Conservation (phyloP, 2,888 invertebrate species). For the Timandra comae region DNA sequence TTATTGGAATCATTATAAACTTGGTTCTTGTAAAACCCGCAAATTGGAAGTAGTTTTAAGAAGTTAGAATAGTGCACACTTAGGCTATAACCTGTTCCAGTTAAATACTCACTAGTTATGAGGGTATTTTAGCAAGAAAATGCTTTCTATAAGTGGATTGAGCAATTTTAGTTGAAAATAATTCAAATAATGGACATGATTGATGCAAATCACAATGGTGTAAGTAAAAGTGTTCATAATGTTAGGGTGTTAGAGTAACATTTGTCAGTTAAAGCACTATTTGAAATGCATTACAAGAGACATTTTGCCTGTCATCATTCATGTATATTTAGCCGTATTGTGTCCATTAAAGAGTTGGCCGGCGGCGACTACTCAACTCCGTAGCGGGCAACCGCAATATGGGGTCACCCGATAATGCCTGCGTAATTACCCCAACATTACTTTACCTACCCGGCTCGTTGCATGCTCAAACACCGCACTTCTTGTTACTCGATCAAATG, state of each 20-base stretch:
- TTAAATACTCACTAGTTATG: too few species aligned
- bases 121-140: too few species aligned
- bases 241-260: slow-evolving; percentile 8
- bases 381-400: slow-evolving; percentile 55
- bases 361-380: slow-evolving; percentile 34
- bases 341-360: slow-evolving; percentile 39
- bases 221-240: slow-evolving; percentile 4
- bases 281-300: slow-evolving; percentile 17
- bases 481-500: slow-evolving; percentile 69
- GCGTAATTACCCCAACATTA: slow-evolving; percentile 67
- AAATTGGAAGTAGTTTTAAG: too few species aligned
- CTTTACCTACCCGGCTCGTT: slow-evolving; percentile 30
- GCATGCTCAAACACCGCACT: slow-evolving; percentile 54
- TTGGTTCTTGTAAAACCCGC: too few species aligned
- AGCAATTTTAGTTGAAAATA: slow-evolving; percentile 1
- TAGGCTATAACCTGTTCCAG: too few species aligned
- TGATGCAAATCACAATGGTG: slow-evolving; percentile 8
- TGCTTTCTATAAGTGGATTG: not conserved
- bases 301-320: slow-evolving; percentile 27
- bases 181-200: slow-evolving; percentile 3
- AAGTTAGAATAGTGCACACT: too few species aligned
- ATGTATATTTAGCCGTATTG: slow-evolving; percentile 35
- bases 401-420: slow-evolving; percentile 71
- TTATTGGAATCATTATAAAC: too few species aligned
- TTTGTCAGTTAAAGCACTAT: slow-evolving; percentile 4